These are phyloP conservation scores for Oxyruncus cristatus DNA, from an alignment of 2,113 vertebrate genomes.

Conservation along the genomic window DNA sequence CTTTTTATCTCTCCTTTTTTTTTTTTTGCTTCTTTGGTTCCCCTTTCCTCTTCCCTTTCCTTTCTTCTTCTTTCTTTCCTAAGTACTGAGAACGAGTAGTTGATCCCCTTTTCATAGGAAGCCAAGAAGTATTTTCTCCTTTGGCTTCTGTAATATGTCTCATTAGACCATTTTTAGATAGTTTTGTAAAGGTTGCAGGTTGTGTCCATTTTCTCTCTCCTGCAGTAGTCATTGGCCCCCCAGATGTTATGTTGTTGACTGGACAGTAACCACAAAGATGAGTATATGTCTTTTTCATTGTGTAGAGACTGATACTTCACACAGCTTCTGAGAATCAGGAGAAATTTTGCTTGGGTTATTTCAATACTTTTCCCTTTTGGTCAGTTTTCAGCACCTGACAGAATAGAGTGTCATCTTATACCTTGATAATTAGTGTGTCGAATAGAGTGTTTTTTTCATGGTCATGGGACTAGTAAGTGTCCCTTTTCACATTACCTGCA, in stretches of 20 bases:
- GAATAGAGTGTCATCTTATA: background rate
- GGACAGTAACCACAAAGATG: background rate
- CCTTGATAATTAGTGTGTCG: background rate
- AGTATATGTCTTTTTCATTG: background rate
- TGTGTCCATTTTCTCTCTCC: background rate
- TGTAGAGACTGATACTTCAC: background rate
- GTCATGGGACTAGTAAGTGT: background rate
- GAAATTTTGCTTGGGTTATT: background rate
- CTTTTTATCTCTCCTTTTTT: too few relatives aligned
- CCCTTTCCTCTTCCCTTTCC: background rate
- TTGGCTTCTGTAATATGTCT: background rate
- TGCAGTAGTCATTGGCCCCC: background rate
- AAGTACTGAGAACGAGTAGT: background rate
- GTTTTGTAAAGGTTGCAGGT: background rate
- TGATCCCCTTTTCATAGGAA: background rate
- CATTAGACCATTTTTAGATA: background rate
- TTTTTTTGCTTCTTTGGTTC: accelerated
- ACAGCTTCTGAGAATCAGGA: background rate
- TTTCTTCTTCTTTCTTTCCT: background rate
- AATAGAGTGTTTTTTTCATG: background rate
- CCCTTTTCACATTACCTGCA: background rate
- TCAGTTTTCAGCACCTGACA: background rate
- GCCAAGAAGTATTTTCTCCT: background rate
- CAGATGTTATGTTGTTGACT: background rate
- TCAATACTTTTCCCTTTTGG: background rate